Evolutionary conservation across 2,113 vertebrate species (phyloP), one percentile per base, ranked within the genome.

Genomic region (Prunella fulvescens): DNA sequence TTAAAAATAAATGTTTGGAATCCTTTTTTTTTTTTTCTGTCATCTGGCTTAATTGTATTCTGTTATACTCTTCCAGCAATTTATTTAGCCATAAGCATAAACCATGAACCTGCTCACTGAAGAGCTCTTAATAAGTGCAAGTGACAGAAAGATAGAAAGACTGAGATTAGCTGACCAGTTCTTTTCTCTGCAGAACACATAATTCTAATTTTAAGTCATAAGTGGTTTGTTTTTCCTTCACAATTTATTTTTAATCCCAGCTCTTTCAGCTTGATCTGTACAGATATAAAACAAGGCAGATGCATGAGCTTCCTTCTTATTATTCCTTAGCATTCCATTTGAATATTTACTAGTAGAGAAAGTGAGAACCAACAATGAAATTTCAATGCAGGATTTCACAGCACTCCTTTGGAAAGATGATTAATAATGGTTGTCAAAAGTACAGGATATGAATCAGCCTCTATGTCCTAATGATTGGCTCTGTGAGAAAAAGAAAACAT

Each of bases 381-480:
- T 96, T 95, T 94, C 65, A 86, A 20, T 7, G 22, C 39, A 87
- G 33, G 37, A 66, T 91, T 95, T 92, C 90, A 82, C 86, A 90
- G 56, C 74, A 77, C 11, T 66, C 71, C 77, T 92, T 90, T 83
- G 64, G 78, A 95, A 87, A 87, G 72, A 81, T 93, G 95, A 97
- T 97, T 97, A 96, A 97, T 97, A 92, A 95, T 53, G 12, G 25
- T 62, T 93, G 40, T 78, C 94, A 56, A 86, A 96, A 95, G 76
- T 78, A 93, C 92, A 95, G 86, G 90, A 95, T 84, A 92, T 95
- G 97, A 97, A 97, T 97, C 96, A 97, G 86, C 51, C 37, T 86
- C 78, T 78, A 28, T 88, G 78, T 92, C 64, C 90, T 94, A 67
- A 82, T 92, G 71, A 93, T 67, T 91, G 86, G 50, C 45, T 96